Base-by-base conservation (phyloP, 2,888 invertebrate species). In the Therioaphis trifolii region DNA sequence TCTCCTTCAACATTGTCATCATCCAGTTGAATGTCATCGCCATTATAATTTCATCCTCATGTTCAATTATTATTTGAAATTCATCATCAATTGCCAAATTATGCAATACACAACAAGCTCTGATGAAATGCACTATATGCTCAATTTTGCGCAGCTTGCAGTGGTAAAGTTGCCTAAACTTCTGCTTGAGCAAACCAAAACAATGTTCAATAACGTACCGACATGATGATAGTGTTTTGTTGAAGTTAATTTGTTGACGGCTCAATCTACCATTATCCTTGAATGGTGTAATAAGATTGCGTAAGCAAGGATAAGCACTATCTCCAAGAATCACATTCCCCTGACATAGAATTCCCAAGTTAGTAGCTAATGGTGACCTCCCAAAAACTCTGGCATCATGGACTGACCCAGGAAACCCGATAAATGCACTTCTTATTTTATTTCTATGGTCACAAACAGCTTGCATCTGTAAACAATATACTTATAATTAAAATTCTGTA, bases 381-480 rank as follows among this genome's bases (percentile, higher is more conserved):
- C 78, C 63, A 78, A 85, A 85, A 24, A 85, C 85, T 71, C 85
- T 52, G 7, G 84, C 85, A 84, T 85, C 85, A 18, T 85, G 85
- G 40, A 85, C 85, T 4, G 85, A 85, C 21, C 85, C 85, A 52
- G 85, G 84, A 74, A 84, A 85, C 12, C 85, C 85, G 27, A 85
- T 69, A 4, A 84, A 85, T 43, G 85, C 29, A 76, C 78, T 72
- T 0, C 69, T 84, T 55, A 85, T 85, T 71, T 85, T 69, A 24
- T 40, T 58, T 71, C 29, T 61, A 58, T 85, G 76, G 35, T 85
- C 63, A 27, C 71, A 76, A 40, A 84, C 49, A 12, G 66, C 85
- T 71, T 85, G 85, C 49, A 52, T 72, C 49, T 72, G 49, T 18
- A 52, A 72, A 52, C 24, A 71, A 49, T 49, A 12, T 71, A 71